These are phyloP conservation scores for Cebidichthys violaceus DNA, from an alignment of 2,113 vertebrate genomes.

Conservation along the genomic window DNA sequence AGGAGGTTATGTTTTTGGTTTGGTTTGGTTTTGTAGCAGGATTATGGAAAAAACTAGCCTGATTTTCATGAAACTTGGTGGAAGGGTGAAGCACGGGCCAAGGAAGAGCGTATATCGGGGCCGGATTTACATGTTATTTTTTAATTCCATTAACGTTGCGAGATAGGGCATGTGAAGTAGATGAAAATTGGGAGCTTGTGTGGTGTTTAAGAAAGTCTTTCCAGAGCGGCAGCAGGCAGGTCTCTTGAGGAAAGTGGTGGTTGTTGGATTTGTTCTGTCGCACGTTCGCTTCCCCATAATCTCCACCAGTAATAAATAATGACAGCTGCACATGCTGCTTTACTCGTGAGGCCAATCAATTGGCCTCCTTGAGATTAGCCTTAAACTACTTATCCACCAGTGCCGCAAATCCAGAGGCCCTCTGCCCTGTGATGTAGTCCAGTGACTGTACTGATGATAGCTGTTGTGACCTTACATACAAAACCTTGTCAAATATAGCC, in stretches of 20 bases:
- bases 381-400: constrained; percentile 89
- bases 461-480: constrained; percentile 16
- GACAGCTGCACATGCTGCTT: constrained; percentile 89
- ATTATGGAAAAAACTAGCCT: not conserved
- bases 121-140: not conserved
- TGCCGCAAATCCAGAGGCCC: constrained; percentile 79
- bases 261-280: constrained; percentile 18
- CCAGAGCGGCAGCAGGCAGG: constrained; percentile 6
- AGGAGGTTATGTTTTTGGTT: not conserved
- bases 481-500: not conserved
- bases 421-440: constrained; percentile 65
- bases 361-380: constrained; percentile 88
- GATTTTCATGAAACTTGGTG: not conserved
- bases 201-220: constrained; percentile 24
- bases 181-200: constrained; percentile 20
- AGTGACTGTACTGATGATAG: constrained; percentile 40
- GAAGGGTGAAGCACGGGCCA: not conserved
- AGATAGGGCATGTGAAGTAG: constrained; percentile 1
- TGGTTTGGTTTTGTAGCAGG: not conserved
- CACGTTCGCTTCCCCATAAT: constrained; percentile 66
- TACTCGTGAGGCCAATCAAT: constrained; percentile 85
- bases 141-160: not conserved
- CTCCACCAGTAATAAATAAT: constrained; percentile 85
- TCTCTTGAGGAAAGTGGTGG: constrained; percentile 20
- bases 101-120: not conserved